Conservation (phyloP, 2,113 vertebrate species). For the Dicerorhinus sumatrensis region DNA sequence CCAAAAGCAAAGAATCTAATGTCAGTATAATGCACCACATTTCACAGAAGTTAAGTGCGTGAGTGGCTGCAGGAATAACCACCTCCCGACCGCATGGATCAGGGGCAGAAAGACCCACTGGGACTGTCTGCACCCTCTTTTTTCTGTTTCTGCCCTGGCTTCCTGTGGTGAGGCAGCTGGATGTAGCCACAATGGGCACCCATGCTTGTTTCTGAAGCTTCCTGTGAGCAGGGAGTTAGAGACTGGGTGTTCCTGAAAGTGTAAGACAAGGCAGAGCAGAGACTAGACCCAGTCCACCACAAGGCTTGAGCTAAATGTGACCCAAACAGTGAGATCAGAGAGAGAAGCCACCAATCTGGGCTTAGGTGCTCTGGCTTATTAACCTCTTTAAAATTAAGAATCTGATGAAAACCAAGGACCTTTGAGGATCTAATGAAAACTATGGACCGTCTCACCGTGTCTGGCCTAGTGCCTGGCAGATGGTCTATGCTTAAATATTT, state of each 20-base stretch:
- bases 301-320: neutral
- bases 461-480: neutral
- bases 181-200: neutral
- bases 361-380: neutral
- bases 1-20: neutral
- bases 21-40: neutral
- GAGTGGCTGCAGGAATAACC: neutral
- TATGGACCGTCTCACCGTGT: neutral
- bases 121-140: neutral
- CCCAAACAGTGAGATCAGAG: neutral
- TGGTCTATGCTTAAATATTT: neutral
- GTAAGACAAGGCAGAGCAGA: neutral
- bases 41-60: neutral
- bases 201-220: neutral
- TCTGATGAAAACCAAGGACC: neutral
- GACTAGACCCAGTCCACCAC: neutral
- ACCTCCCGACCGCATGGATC: no score
- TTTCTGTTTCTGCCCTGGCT: neutral
- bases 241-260: neutral
- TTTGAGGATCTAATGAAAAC: neutral
- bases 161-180: neutral
- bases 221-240: neutral
- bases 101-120: neutral
- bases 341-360: neutral
- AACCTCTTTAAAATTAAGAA: constrained; percentile 27